phyloP scores from a whole-genome alignment of 1,140 invertebrate genomes.

The Drosophila tropicalis region DNA sequence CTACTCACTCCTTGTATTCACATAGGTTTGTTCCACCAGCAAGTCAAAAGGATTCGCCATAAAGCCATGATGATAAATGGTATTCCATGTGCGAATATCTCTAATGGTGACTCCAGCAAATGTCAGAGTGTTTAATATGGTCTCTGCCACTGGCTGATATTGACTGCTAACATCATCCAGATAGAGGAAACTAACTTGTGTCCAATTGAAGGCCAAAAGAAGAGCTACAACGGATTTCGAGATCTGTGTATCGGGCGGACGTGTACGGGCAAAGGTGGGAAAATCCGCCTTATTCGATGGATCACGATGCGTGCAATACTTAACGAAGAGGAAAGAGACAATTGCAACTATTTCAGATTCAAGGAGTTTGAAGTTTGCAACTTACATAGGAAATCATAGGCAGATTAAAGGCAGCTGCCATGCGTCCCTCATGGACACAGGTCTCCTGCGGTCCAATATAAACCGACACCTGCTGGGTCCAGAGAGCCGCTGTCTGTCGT shows the following conservation, averaged over 20 bases:
- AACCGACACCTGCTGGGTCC: constrained; percentile 93
- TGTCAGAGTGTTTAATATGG: constrained; percentile 88
- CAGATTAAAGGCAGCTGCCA: constrained; percentile 97
- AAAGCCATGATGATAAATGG: constrained; percentile 91
- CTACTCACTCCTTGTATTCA: constrained; percentile 91
- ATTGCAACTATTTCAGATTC: too few relatives aligned
- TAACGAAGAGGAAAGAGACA: not conserved
- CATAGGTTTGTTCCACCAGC: constrained; percentile 90
- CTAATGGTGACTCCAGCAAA: constrained; percentile 88
- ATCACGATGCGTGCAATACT: constrained; percentile 94
- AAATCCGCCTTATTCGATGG: constrained; percentile 94
- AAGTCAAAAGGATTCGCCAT: constrained; percentile 90
- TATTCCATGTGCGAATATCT: constrained; percentile 87
- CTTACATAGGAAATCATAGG: constrained; percentile 93
- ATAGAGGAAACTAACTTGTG: constrained; percentile 88
- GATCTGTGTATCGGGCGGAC: constrained; percentile 96
- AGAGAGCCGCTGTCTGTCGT: constrained; percentile 91
- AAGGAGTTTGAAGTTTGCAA: constrained; percentile 34
- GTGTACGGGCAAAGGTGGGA: constrained; percentile 95
- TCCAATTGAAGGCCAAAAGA: constrained; percentile 91
- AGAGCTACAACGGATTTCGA: constrained; percentile 94
- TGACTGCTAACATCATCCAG: constrained; percentile 88
- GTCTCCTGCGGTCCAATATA: constrained; percentile 98
- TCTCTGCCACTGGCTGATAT: constrained; percentile 89
- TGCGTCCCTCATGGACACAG: constrained; percentile 95